A percentile compares a stretch with the other conserved stretches of the same genome.
Conservation (phyloP, 2,888 invertebrate species). For the Perithous albicinctus region DNA sequence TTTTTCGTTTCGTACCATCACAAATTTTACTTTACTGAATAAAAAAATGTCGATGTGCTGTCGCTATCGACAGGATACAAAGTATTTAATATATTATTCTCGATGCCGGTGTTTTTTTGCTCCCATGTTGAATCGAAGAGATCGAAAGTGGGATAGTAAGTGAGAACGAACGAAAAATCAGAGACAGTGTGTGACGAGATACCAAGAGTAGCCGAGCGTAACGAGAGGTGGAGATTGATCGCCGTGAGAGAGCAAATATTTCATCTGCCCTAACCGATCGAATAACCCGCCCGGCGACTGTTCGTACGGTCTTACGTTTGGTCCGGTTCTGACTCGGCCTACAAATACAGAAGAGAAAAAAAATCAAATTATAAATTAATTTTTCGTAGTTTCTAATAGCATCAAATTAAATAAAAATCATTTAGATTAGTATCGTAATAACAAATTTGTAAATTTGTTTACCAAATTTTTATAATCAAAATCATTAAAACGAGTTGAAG, state of each 20-base stretch:
- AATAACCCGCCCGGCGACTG: constrained; percentile 41
- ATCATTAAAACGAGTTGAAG: no score
- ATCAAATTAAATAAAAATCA: neutral
- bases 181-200: constrained; percentile 19
- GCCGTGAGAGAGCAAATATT: constrained; percentile 61
- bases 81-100: constrained; percentile 25
- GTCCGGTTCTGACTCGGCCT: neutral
- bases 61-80: neutral
- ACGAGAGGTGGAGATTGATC: constrained; percentile 61
- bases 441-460: no score
- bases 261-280: constrained; percentile 40
- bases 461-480: neutral
- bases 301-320: neutral
- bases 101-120: constrained; percentile 5
- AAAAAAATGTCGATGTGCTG: constrained; percentile 12
- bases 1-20: no score
- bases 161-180: constrained; percentile 25
- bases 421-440: neutral
- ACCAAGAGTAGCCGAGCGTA: constrained; percentile 30
- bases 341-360: neutral
- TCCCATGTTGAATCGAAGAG: neutral
- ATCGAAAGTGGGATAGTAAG: constrained; percentile 9
- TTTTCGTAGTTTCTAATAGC: no score
- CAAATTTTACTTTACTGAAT: no score
- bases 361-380: no score